These are phyloP conservation scores for Cebuella pygmaea DNA, from an alignment of 2,797 vertebrate species.

Conservation along the genomic window DNA sequence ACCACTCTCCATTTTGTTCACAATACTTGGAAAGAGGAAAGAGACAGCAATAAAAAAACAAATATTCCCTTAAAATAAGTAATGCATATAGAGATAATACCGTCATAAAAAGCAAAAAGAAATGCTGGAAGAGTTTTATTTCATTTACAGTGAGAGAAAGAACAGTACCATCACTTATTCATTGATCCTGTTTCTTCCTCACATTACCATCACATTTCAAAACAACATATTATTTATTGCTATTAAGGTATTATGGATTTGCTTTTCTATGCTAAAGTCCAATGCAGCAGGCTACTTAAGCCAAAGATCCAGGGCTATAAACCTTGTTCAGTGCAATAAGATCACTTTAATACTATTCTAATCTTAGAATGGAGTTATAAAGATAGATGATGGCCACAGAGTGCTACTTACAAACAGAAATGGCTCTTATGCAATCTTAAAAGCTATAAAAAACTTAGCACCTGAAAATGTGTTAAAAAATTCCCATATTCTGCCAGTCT, in stretches of 20 bases:
- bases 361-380: slow-evolving; percentile 54
- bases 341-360: slow-evolving; percentile 13
- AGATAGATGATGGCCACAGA: neutral
- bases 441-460: neutral
- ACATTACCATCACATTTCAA: slow-evolving; percentile 8
- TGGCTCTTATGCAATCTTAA: neutral
- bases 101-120: slow-evolving; percentile 7
- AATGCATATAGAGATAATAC: neutral
- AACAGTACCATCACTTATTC: neutral
- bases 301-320: slow-evolving; percentile 30
- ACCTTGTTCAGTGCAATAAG: neutral
- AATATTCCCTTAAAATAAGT: slow-evolving; percentile 12
- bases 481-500: neutral
- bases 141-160: neutral
- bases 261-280: slow-evolving; percentile 5
- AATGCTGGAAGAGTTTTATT: slow-evolving; percentile 6
- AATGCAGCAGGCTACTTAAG: slow-evolving; percentile 27
- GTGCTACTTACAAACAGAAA: slow-evolving; percentile 36
- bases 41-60: neutral
- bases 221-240: neutral
- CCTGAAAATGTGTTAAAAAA: slow-evolving; percentile 30
- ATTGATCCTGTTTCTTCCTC: slow-evolving; percentile 26
- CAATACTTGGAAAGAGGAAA: neutral
- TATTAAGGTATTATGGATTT: neutral
- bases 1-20: neutral